Evolutionary conservation across 2,888 invertebrate species (phyloP).

Genomic region (Rapana venosa): DNA sequence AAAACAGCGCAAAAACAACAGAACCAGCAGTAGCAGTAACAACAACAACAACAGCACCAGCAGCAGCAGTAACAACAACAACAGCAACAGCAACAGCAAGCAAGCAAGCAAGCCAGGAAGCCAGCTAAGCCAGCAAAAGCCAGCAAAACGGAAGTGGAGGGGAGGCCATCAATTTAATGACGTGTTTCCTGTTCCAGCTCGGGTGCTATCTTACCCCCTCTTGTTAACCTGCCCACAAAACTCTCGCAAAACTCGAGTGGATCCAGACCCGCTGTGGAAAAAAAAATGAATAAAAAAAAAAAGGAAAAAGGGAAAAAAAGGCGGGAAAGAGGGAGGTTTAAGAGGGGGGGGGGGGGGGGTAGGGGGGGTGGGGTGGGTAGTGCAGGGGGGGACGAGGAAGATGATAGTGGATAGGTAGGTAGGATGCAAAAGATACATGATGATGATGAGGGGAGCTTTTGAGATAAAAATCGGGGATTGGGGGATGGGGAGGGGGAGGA

Average conservation of each 20-base stretch:
- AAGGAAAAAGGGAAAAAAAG: not conserved
- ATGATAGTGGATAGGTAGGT: too few relatives aligned
- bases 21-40: too few relatives aligned
- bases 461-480: too few relatives aligned
- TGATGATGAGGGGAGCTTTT: too few relatives aligned
- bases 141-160: not conserved
- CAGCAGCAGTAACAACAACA: too few relatives aligned
- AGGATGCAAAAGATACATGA: too few relatives aligned
- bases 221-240: constrained; percentile 2
- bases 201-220: not conserved
- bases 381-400: not conserved
- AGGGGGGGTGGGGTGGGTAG: not conserved
- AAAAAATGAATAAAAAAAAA: not conserved
- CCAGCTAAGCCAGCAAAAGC: too few relatives aligned
- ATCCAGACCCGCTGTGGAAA: not conserved
- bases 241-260: not conserved
- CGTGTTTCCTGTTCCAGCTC: not conserved
- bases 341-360: not conserved
- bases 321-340: not conserved
- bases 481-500: not conserved
- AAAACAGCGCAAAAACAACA: not conserved
- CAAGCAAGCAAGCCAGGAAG: not conserved
- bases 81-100: not conserved
- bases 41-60: too few relatives aligned
- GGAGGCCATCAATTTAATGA: constrained; percentile 1